Evolutionary conservation across 1,140 invertebrate genomes (phyloP), one percentile per base, ranked within the genome.

Genomic region (Tribolium castaneum): DNA sequence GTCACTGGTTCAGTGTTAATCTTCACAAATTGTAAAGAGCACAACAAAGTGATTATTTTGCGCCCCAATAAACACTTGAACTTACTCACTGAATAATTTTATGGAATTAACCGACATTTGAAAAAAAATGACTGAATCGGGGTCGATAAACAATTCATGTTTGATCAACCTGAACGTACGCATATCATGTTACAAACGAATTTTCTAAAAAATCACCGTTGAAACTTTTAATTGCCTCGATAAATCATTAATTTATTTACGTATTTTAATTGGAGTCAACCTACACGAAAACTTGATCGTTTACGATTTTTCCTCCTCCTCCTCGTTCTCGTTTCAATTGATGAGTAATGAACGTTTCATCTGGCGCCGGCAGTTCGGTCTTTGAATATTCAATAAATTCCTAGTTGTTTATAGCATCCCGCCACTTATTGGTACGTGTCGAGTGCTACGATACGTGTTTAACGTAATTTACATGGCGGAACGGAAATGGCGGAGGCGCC

Each of bases 401-500:
- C 6, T 10, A 56, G 16, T 22, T 56, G 16, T 19, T 19, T 56
- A 56, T 56, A 19, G 16, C 12, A 9, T 13, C 50, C 6, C 50
- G 14, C 13, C 52, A 56, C 52, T 56, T 22, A 22, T 22, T 16
- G 22, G 6, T 19, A 19, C 52, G 9, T 22, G 7, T 16, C 14
- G 13, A 56, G 52, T 22, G 6, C 7, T 56, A 56, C 9, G 16
- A 56, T 56, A 16, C 7, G 9, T 16, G 9, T 10, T 56, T 56
- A 14, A 14, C 52, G 16, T 56, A 56, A 16, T 56, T 39, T 39
- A 39, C 7, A 56, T 10, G 6, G 22, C 12, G 16, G 16, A 19
- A 19, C 16, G 16, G 10, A 62, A 34, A 62, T 62, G 56, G 56
- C 34, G 56, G 56, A 62, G 56, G 56, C 56, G 56, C 56, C 56